A percentile compares a stretch with the other conserved stretches of the same genome.
phyloP scores from a whole-genome alignment of 1,140 invertebrate species.

The Drosophila funebris region DNA sequence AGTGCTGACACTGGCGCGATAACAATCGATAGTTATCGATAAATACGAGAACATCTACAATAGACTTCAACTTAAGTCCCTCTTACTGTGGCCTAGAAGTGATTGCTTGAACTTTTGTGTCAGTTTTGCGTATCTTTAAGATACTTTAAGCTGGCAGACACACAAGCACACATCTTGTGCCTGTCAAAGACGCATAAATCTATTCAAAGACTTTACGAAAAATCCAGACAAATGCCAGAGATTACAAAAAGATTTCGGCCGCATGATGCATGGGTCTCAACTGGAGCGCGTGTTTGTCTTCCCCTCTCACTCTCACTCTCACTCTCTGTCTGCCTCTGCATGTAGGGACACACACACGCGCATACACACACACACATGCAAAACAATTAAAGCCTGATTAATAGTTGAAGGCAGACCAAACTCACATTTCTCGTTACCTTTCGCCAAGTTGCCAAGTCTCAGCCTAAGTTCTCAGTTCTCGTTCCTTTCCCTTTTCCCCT shows the following conservation, averaged over 20 bases:
- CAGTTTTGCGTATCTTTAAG: slow-evolving; percentile 61
- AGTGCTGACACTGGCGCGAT: neutral
- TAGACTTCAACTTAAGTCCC: neutral
- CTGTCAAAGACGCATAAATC: slow-evolving; percentile 79
- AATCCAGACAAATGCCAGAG: slow-evolving; percentile 82
- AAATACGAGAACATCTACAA: neutral
- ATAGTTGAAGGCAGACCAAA: slow-evolving; percentile 68
- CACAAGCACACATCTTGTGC: slow-evolving; percentile 74
- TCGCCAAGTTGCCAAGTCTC: slow-evolving; percentile 57
- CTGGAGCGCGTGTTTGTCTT: slow-evolving; percentile 30
- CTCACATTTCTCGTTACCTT: slow-evolving; percentile 69
- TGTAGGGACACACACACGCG: slow-evolving; percentile 39
- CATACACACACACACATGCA: slow-evolving; percentile 56
- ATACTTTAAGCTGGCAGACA: slow-evolving; percentile 62
- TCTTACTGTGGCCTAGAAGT: no score
- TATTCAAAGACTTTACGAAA: slow-evolving; percentile 80
- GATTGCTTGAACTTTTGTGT: slow-evolving; percentile 26
- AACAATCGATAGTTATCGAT: slow-evolving; percentile 1
- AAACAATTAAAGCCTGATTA: slow-evolving; percentile 82
- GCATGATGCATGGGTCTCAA: slow-evolving; percentile 73
- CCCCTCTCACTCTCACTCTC: neutral
- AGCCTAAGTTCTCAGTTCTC: neutral
- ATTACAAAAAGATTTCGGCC: slow-evolving; percentile 82
- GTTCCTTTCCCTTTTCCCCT: neutral
- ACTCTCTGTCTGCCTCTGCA: slow-evolving; percentile 11